These are phyloP conservation scores for Adineta ricciae DNA, from an alignment of 2,888 invertebrate genomes.

Conservation along the genomic window DNA sequence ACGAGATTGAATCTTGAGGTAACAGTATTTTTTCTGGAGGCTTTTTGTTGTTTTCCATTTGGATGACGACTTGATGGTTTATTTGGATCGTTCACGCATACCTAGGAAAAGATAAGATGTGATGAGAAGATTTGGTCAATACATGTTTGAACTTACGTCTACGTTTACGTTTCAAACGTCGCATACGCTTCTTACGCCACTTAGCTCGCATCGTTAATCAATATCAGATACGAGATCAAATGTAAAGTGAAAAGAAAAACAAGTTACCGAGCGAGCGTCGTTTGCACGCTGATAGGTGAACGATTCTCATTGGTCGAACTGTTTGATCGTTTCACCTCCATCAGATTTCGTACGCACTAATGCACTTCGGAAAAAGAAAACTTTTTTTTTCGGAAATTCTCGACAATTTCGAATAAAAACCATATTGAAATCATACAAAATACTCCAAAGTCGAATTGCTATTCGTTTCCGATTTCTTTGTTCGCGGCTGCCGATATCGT, in stretches of 20 bases:
- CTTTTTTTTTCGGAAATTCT: neutral
- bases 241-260: neutral
- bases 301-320: neutral
- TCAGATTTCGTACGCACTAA: neutral
- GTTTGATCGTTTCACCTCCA: neutral
- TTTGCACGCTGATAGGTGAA: neutral
- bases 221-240: neutral
- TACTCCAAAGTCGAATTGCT: neutral
- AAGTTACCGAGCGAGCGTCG: too few species aligned
- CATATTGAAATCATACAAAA: neutral
- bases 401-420: neutral
- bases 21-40: neutral
- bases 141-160: neutral
- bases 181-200: conserved; percentile 1
- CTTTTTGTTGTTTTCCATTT: neutral
- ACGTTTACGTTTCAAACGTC: neutral
- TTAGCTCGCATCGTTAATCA: neutral
- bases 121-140: neutral
- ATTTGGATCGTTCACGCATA: conserved; percentile 1
- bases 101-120: neutral
- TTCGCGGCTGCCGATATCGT: conserved; percentile 5
- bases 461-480: neutral
- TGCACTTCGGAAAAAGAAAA: neutral
- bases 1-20: neutral
- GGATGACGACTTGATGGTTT: neutral